phyloP scores from a whole-genome alignment of 1,140 invertebrate species.

The Popillia japonica region DNA sequence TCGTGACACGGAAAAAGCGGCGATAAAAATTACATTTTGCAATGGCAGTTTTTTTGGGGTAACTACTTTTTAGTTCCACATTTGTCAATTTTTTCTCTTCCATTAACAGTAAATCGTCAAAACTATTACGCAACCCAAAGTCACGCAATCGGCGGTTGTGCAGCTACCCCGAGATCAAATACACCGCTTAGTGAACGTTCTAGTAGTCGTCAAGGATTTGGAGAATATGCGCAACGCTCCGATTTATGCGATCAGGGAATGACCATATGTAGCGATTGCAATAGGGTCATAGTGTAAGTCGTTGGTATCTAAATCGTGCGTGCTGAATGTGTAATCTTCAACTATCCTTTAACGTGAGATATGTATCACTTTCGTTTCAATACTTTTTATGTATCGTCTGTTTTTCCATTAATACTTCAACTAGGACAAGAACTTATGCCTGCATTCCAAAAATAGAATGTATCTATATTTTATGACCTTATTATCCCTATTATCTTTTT shows the following conservation, averaged over 20 bases:
- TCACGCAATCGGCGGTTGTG: conserved; percentile 69
- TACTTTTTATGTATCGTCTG: background rate
- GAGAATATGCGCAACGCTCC: conserved; percentile 47
- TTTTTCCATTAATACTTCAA: background rate
- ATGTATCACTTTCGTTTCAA: background rate
- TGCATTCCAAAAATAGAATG: background rate
- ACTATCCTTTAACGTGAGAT: background rate
- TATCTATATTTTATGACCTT: too few relatives aligned
- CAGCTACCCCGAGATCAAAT: conserved; percentile 56
- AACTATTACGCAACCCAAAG: conserved; percentile 70
- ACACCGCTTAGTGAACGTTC: conserved; percentile 50
- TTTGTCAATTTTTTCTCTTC: conserved; percentile 43
- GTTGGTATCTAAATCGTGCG: background rate
- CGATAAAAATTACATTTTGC: background rate
- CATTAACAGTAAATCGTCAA: conserved; percentile 58
- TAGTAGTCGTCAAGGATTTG: conserved; percentile 58
- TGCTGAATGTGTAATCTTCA: background rate
- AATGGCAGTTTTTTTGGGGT: background rate
- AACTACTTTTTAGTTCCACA: background rate
- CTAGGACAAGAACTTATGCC: background rate
- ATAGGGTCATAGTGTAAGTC: conserved; percentile 79
- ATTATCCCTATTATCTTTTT: too few relatives aligned
- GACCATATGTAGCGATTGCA: conserved; percentile 76
- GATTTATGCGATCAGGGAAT: conserved; percentile 61
- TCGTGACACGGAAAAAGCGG: background rate